Base-by-base conservation (phyloP, 1,140 invertebrate genomes). In the Lucilia cuprina region DNA sequence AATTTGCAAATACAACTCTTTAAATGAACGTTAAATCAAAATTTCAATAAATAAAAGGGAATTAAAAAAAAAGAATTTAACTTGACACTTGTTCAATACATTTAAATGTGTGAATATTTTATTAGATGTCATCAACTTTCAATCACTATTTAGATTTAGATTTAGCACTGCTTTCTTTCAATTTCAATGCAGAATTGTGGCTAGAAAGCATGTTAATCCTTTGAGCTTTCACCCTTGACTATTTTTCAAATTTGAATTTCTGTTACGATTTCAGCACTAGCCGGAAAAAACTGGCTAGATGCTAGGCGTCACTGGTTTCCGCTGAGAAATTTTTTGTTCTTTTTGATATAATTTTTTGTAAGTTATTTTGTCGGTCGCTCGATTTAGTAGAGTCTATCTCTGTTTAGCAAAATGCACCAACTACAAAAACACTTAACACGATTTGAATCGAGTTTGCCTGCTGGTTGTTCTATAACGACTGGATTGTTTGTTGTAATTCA, bases 181-280 rank as follows among this genome's bases (percentile, higher is more conserved):
- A 49, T 80, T 82, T 82, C 30, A 60, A 60, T 83, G 34, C 83
- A 70, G 65, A 70, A 70, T 75, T 60, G 19, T 41, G n/a, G 83
- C 34, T 82, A n/a, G 19, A 89, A 86, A 86, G 89, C 88, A 88
- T 89, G 88, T 88, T 89, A 88, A 89, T 89, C 88, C 88, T 89
- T 89, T 89, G 87, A 89, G 88, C 88, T 88, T 88, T 89, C 87
- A 87, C 86, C 87, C 86, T 88, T 87, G 87, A 89, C 88, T 89
- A 86, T 88, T 89, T 86, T 89, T 88, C 86, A 87, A 88, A 89
- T 89, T 88, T 86, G 88, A 88, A 88, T 87, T 88, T 87, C 86
- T 84, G 74, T 60, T 60, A 77, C 83, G 83, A 84, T 78, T 78
- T 84, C 49, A 41, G 55, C 74, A 74, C 83, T 35, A 75, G 82